A percentile compares a stretch with the other conserved stretches of the same genome.
Conservation (phyloP, 37 sponge, comb jelly and placozoan genomes). For the Diacarnus erythraeanus region DNA sequence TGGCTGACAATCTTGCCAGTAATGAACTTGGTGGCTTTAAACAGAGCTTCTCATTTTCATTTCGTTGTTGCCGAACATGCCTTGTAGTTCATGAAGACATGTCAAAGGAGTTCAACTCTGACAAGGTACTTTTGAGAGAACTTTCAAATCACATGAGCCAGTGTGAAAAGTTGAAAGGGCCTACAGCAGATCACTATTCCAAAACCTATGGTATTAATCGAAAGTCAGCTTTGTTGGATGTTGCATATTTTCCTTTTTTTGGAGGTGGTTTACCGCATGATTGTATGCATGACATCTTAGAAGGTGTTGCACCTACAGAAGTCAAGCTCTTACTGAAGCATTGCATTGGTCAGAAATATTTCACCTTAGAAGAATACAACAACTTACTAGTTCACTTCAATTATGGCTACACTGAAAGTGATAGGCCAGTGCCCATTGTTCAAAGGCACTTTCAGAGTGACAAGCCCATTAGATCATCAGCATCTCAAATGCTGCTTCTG, state of each 20-base stretch:
- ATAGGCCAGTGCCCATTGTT: conserved; percentile 6
- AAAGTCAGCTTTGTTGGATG: conserved; percentile 1
- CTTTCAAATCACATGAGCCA: conserved; percentile 5
- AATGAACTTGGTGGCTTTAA: conserved; percentile 52
- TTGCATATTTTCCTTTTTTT: conserved; percentile 14
- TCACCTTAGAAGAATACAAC: conserved; percentile 12
- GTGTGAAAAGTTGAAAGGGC: conserved; percentile 19
- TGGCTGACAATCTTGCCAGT: conserved; percentile 48
- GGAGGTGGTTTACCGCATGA: conserved; percentile 51
- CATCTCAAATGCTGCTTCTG: no score
- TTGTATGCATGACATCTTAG: conserved; percentile 56
- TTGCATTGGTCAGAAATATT: conserved; percentile 9
- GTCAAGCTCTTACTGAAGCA: conserved; percentile 1
- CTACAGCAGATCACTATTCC: conserved; percentile 36
- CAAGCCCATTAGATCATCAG: no score
- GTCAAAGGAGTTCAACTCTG: background rate
- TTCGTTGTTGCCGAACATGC: conserved; percentile 26
- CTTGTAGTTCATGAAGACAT: background rate
- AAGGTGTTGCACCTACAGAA: conserved; percentile 25
- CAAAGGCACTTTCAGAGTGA: background rate
- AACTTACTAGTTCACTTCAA: conserved; percentile 3
- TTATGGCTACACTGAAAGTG: conserved; percentile 27
- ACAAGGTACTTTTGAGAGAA: background rate
- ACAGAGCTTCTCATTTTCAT: conserved; percentile 35
- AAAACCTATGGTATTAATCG: conserved; percentile 40